Base-by-base conservation (phyloP, 2,113 vertebrate genomes). In the Myocastor coypus region DNA sequence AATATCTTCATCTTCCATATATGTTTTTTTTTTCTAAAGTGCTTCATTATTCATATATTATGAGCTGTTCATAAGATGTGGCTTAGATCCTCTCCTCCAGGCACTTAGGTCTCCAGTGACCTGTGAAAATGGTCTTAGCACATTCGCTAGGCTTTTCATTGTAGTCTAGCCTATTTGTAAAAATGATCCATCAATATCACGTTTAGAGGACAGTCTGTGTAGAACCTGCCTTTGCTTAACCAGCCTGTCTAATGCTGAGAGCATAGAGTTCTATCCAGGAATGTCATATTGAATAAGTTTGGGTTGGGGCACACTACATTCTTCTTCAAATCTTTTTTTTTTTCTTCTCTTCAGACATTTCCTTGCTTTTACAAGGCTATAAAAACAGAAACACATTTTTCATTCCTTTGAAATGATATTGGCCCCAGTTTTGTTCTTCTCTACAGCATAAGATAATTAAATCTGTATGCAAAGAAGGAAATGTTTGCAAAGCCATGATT, bases 271-370 rank as follows among this genome's bases (percentile, higher is more conserved):
- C 98, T 96, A 95, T 97, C 96, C 97, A 96, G 97, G 96, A 85
- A 97, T 91, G 96, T 97, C 98, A 98, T 98, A 98, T 98, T 98
- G 98, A 98, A 98, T 95, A 98, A 97, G 97, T 98, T 98, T 98
- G 96, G 80, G 40, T 61, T 94, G 87, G 92, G 97, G 92, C 87
- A 97, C 59, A 14, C 92, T 97, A 61, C 97, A 97, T 98, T 98
- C 97, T 97, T 98, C 96, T 96, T 97, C 66, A 94, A 97, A 0
- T 0, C 68, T 78, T 3, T 90, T 94, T 96, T 94, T 69, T 68
- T 69, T 77, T 14, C 28, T 87, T 89, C 77, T 95, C 57, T 97
- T 97, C 97, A 97, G 97, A 96, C 94, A 80, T 97, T 97, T 96
- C 94, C 90, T 97, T 96, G 89, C 92, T 97, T 97, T 98, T 97